Percentiles rank a stretch among this genome's conserved stretches.
These are phyloP conservation scores for Nomada fabriciana DNA, from an alignment of 2,888 invertebrate genomes.

Conservation along the genomic window DNA sequence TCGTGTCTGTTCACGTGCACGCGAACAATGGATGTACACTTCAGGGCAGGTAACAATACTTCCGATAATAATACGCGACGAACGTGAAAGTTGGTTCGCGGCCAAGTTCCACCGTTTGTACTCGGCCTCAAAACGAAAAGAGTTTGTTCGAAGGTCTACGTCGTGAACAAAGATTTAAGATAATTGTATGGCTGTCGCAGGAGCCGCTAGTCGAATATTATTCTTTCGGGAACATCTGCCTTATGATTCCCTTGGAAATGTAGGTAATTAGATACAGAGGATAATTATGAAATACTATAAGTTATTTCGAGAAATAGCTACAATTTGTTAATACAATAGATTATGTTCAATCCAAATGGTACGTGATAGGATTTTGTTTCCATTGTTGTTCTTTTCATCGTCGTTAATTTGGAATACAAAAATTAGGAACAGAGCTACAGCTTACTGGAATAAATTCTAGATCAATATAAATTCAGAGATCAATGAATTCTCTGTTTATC, in stretches of 20 bases:
- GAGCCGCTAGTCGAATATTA: background rate
- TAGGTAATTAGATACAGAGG: no score
- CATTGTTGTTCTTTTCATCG: no score
- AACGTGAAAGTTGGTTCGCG: constrained; percentile 56
- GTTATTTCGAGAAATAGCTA: no score
- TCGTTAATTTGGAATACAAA: no score
- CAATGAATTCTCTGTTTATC: background rate
- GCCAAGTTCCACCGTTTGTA: constrained; percentile 56
- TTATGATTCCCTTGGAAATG: no score
- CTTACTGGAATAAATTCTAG: constrained; percentile 16
- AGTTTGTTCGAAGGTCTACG: constrained; percentile 54
- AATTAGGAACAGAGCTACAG: no score
- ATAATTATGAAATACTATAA: no score
- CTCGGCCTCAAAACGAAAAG: constrained; percentile 55
- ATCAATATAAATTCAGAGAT: constrained; percentile 30
- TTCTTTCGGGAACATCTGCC: background rate
- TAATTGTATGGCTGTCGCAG: constrained; percentile 39
- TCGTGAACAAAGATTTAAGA: constrained; percentile 44
- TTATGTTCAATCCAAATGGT: background rate
- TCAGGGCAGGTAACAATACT: constrained; percentile 66
- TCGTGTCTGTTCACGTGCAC: constrained; percentile 35
- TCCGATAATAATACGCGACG: constrained; percentile 68
- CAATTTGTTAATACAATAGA: background rate
- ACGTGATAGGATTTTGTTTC: background rate
- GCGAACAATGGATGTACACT: constrained; percentile 52